Base-by-base conservation (phyloP, 2,797 vertebrate genomes). In the Pseudochromis fuscus region DNA sequence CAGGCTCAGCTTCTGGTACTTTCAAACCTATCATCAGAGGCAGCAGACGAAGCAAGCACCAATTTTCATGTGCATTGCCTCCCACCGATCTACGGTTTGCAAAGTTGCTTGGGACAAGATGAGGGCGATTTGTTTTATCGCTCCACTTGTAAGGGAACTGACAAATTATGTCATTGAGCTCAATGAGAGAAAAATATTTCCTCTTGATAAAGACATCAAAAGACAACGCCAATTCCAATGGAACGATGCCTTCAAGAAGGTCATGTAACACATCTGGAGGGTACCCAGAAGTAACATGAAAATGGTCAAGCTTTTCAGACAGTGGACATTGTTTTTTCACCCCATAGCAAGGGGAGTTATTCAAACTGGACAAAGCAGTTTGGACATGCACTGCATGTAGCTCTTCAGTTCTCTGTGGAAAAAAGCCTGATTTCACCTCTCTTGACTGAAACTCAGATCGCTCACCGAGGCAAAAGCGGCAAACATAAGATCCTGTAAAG, bases 201-300 rank as follows among this genome's bases (percentile, higher is more conserved):
- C 60, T 59, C 31, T n/a, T 44, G 30, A 53, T 62, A 2, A 68
- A 2, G 5, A 2, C 1, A 49, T 53, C 21, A 42, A 66, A 33
- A 7, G 27, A 7, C 40, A 64, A 46, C 9, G 56, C 61, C 23
- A 66, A 1, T 31, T 70, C 40, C 16, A 42, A 2, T 10, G 46
- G 53, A 46, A 69, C 27, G 15, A 63, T 61, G 15, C 52, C 72
- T 10, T 62, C 72, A 1, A 69, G 38, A 0, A 21, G 7, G 0
- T 59, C 46, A 13, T 76, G 52, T 24, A 62, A 49, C 35, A 51
- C 33, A 61, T 75, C 64, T 45, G 58, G 33, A 7, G 72, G 64
- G 7, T 67, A 74, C 4, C 64, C 48, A 30, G 30, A 65, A 16
- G 24, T 27, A 0, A 59, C 46, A 30, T 59, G 21, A 27, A 67